Base-by-base conservation (phyloP, 2,888 invertebrate species). In the Melolontha melolontha region DNA sequence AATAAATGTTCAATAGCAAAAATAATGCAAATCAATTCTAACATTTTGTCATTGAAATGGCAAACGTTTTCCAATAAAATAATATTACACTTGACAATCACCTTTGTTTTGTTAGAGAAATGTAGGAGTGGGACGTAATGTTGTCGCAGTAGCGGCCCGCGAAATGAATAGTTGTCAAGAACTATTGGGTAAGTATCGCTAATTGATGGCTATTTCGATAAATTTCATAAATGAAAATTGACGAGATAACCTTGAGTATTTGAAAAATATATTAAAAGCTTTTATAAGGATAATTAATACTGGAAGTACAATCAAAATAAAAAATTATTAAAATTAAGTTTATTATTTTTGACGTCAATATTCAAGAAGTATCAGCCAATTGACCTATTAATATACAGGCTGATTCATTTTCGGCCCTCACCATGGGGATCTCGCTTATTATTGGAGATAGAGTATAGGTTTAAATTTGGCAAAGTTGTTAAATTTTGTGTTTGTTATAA, bases 31-130 rank as follows among this genome's bases (percentile, higher is more conserved):
- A 59, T 59, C 50, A 39, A 34, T 52, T 22, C 44, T 7, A 44
- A 59, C 59, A 59, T 59, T 59, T 59, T 59, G 59, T 59, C 59
- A 59, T 59, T 59, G 59, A 59, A 59, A 59, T 40, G 6, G 55
- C 17, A 55, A 41, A 16, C 12, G 44, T 44, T 59, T 59, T 44
- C 42, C 59, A 44, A 59, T 59, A 59, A 59, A 59, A 59, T 57
- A 57, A 8, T 44, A 27, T 29, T 44, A 59, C 42, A 59, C 59
- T 59, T 59, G 59, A 44, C 59, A 59, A 59, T 59, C 59, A 59
- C 59, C 59, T 59, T 59, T 59, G 59, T 22, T 59, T 59, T 14
- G 44, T 44, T 10, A 5, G 12, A 10, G 44, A 22, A 22, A 42
- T 8, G n/a, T 2, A 44, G 16, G 16, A 27, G 59, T 59, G 44